Evolutionary conservation across 2,797 vertebrate species (phyloP).

Genomic region (Ciconia nigra): DNA sequence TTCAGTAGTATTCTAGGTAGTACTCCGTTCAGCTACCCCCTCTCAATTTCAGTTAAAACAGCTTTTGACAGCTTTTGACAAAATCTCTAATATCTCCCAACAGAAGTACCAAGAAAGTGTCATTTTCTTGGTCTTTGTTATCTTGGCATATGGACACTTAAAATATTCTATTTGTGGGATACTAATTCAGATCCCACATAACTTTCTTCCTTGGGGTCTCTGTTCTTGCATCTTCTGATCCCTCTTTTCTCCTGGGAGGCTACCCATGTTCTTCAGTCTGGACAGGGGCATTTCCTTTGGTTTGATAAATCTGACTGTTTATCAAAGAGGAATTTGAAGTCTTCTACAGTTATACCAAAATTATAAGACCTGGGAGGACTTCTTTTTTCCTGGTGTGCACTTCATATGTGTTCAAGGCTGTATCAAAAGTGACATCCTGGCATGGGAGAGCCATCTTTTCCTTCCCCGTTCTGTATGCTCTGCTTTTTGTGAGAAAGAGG

Average conservation of each 20-base stretch:
- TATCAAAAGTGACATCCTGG: background rate
- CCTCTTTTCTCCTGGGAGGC: background rate
- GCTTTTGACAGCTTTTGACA: background rate
- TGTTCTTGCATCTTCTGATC: background rate
- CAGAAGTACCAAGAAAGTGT: background rate
- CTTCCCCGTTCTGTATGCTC: background rate
- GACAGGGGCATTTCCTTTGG: background rate
- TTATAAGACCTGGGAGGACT: background rate
- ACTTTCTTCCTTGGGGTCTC: background rate
- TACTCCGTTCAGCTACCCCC: background rate
- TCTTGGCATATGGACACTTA: background rate
- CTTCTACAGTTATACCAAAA: background rate
- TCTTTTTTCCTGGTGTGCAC: background rate
- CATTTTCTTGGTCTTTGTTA: background rate
- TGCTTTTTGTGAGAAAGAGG: background rate
- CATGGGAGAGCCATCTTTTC: background rate
- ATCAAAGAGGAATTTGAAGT: background rate
- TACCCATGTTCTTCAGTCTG: background rate
- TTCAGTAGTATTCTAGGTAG: background rate
- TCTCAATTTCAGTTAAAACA: background rate
- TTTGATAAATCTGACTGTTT: background rate
- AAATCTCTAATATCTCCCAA: background rate
- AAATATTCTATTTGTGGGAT: background rate
- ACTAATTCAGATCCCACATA: background rate
- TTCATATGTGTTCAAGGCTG: background rate